A percentile compares a stretch with the other conserved stretches of the same genome.
phyloP scores from a whole-genome alignment of 1,140 invertebrate genomes.

The Zaprionus camerounensis region DNA sequence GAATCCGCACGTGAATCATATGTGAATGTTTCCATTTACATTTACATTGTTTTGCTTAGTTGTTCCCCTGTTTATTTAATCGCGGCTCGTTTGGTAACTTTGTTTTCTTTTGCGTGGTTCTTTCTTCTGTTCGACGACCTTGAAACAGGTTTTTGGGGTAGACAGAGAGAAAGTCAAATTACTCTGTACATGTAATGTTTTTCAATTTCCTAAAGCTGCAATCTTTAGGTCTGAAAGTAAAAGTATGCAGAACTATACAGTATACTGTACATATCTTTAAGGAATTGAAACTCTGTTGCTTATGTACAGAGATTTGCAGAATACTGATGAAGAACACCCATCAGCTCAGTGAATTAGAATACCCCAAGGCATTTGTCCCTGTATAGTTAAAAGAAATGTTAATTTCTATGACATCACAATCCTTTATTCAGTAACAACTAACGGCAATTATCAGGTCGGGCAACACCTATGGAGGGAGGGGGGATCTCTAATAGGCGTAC shows the following conservation, averaged over 20 bases:
- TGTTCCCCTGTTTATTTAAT: slow-evolving; percentile 27
- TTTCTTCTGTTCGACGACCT: slow-evolving; percentile 57
- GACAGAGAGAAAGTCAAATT: slow-evolving; percentile 59
- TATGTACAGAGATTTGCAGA: too few species aligned
- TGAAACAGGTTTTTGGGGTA: slow-evolving; percentile 36
- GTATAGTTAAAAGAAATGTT: background rate
- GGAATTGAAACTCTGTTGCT: too few species aligned
- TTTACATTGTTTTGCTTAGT: slow-evolving; percentile 48
- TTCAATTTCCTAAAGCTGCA: too few species aligned
- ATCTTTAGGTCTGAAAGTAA: too few species aligned
- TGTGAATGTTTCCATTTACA: slow-evolving; percentile 56
- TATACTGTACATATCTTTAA: background rate
- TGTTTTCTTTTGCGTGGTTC: slow-evolving; percentile 47
- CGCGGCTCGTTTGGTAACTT: slow-evolving; percentile 28
- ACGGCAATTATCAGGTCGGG: slow-evolving; percentile 76
- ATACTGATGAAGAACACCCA: too few species aligned
- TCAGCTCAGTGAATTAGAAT: too few species aligned
- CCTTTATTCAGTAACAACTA: slow-evolving; percentile 82
- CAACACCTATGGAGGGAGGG: slow-evolving; percentile 39
- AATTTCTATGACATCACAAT: slow-evolving; percentile 63
- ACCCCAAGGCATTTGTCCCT: background rate
- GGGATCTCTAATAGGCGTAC: slow-evolving; percentile 70
- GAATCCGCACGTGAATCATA: slow-evolving; percentile 4
- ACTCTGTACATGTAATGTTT: slow-evolving; percentile 49
- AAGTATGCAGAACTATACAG: too few species aligned